A percentile compares a stretch with the other conserved stretches of the same genome.
These are phyloP conservation scores for Oreotragus oreotragus DNA, from an alignment of 2,113 vertebrate genomes.

Conservation along the genomic window DNA sequence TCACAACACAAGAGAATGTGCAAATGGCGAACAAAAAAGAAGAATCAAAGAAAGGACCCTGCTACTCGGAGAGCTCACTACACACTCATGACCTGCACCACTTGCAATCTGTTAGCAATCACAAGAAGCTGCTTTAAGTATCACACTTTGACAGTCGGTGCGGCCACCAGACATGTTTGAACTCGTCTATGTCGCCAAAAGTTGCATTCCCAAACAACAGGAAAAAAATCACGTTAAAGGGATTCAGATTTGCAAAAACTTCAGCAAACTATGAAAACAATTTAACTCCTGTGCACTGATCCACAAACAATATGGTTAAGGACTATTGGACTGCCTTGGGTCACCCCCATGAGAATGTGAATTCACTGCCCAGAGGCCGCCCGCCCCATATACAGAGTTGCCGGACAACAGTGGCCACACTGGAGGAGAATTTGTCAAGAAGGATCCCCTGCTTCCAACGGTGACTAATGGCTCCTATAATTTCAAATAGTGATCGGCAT, in stretches of 20 bases:
- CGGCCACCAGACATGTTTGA: not conserved
- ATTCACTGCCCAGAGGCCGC: not conserved
- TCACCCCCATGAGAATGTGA: not conserved
- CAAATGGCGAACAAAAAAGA: not conserved
- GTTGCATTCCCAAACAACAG: not conserved
- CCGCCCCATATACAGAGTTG: fast-evolving
- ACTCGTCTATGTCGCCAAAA: not conserved
- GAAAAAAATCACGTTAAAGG: not conserved
- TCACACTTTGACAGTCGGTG: not conserved
- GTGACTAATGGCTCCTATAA: not conserved
- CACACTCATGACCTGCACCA: not conserved
- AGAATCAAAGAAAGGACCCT: not conserved
- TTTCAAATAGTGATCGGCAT: not conserved
- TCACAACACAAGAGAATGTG: not conserved
- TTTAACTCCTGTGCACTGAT: not conserved
- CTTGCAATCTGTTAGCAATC: not conserved
- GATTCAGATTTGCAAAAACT: not conserved
- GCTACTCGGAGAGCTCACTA: not conserved
- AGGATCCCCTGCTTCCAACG: not conserved
- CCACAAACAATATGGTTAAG: not conserved
- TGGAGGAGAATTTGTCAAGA: not conserved
- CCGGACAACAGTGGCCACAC: no score
- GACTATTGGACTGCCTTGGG: not conserved
- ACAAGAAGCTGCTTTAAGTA: not conserved
- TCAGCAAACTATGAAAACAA: not conserved